Conservation (phyloP, 2,888 invertebrate species). For the Apodemia duryi region DNA sequence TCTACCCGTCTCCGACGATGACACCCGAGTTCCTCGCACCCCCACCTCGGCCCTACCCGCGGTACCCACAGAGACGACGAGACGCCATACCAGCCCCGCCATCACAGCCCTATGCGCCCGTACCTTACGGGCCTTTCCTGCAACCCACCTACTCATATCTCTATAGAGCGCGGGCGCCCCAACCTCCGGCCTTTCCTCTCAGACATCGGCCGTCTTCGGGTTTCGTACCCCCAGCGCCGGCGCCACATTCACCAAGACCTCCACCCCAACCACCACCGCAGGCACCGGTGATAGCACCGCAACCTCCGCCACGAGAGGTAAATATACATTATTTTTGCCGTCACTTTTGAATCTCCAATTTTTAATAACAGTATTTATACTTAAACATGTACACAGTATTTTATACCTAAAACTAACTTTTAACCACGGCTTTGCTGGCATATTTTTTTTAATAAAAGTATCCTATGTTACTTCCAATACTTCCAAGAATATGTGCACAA, state of each 20-base stretch:
- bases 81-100: conserved; percentile 33
- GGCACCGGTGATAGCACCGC: conserved; percentile 54
- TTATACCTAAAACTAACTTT: no score
- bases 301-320: conserved; percentile 62
- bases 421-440: no score
- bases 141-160: conserved; percentile 66
- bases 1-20: conserved; percentile 71
- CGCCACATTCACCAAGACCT: conserved; percentile 50
- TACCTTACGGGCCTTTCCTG: conserved; percentile 66
- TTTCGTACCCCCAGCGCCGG: conserved; percentile 66
- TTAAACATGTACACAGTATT: no score
- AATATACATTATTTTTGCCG: conserved; percentile 24
- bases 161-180: conserved; percentile 64
- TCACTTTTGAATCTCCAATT: no score
- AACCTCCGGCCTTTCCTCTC: conserved; percentile 54
- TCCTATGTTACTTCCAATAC: no score
- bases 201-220: conserved; percentile 64
- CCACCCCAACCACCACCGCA: conserved; percentile 58
- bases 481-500: no score
- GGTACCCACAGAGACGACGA: conserved; percentile 59
- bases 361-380: no score
- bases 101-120: conserved; percentile 54
- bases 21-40: conserved; percentile 83
- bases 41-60: conserved; percentile 81
- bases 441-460: no score